Base-by-base conservation (phyloP, 2,888 invertebrate species). In the Odontomyia ornata region DNA sequence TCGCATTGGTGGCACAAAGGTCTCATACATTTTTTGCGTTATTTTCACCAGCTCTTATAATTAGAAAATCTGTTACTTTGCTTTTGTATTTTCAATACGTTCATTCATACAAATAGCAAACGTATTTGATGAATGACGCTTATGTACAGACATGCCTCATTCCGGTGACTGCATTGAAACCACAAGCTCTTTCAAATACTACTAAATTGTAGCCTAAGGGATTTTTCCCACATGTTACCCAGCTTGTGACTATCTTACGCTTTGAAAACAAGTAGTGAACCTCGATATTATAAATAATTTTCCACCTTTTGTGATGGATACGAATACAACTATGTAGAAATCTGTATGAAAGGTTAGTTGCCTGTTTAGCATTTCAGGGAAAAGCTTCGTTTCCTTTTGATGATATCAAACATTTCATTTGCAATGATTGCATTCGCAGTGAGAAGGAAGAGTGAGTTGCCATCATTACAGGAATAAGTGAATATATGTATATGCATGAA, bases 361-460 rank as follows among this genome's bases (percentile, higher is more conserved):
- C 46, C 60, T 73, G 27, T 73, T 73, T 73, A 57, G 57, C 57
- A 57, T 73, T 57, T 73, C 73, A 36, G 57, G 43, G 60, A 7
- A 73, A 60, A 73, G 52, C 57, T 36, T 18, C 21, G 25, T 23
- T 60, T 23, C 57, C 73, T 73, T 73, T 72, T 60, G 73, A 73
- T 60, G 36, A 57, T 52, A 57, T 73, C 57, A 73, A 30, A 73
- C 60, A 73, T 73, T 73, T 73, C 73, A 43, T 73, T 73, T 73
- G 73, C 30, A 60, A 36, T 57, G 73, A 73, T 57, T 73, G 73
- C 73, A 57, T 73, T 73, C 57, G 73, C 36, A n/a, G 3, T 30
- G 36, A 11, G 18, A 30, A 21, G 21, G 15, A 4, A 64, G 13
- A 13, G 13, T 5, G 64, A 13, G 64, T 30, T 64, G n/a, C 28